Conservation (phyloP, 2,113 vertebrate genomes). For the Hiodon tergisus region DNA sequence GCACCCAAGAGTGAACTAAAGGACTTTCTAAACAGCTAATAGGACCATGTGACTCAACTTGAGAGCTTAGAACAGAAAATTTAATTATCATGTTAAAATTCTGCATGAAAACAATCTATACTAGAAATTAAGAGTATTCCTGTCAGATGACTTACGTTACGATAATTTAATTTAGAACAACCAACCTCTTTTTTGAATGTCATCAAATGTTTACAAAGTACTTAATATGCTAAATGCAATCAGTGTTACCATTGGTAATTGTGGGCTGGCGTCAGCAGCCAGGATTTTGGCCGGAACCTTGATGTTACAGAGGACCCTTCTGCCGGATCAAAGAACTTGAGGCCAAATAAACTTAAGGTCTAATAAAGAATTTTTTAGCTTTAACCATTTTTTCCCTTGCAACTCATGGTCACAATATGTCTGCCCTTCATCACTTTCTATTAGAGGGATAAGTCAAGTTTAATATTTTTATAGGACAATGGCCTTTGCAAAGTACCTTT, state of each 20-base stretch:
- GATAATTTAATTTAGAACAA: slow-evolving; percentile 55
- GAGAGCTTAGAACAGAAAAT: slow-evolving; percentile 64
- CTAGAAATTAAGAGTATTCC: slow-evolving; percentile 65
- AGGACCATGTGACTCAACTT: slow-evolving; percentile 61
- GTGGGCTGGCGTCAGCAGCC: slow-evolving; percentile 28
- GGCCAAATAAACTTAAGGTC: slow-evolving; percentile 5
- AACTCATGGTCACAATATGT: not conserved
- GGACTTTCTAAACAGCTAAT: slow-evolving; percentile 49
- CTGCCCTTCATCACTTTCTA: not conserved
- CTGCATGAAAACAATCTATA: slow-evolving; percentile 73
- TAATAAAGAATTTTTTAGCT: not conserved
- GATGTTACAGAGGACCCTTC: slow-evolving; percentile 24
- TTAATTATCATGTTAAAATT: slow-evolving; percentile 70
- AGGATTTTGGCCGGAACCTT: slow-evolving; percentile 19
- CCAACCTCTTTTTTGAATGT: slow-evolving; percentile 56
- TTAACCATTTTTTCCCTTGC: not conserved
- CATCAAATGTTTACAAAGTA: slow-evolving; percentile 68
- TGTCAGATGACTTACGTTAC: slow-evolving; percentile 68
- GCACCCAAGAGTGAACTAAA: slow-evolving; percentile 43
- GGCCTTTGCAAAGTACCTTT: not conserved
- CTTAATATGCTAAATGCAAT: slow-evolving; percentile 61
- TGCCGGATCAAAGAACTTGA: slow-evolving; percentile 8
- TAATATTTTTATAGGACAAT: not conserved
- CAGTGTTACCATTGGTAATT: slow-evolving; percentile 38
- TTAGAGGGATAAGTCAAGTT: not conserved